phyloP scores from a whole-genome alignment of 2,888 invertebrate species.

The Pollenia labialis region DNA sequence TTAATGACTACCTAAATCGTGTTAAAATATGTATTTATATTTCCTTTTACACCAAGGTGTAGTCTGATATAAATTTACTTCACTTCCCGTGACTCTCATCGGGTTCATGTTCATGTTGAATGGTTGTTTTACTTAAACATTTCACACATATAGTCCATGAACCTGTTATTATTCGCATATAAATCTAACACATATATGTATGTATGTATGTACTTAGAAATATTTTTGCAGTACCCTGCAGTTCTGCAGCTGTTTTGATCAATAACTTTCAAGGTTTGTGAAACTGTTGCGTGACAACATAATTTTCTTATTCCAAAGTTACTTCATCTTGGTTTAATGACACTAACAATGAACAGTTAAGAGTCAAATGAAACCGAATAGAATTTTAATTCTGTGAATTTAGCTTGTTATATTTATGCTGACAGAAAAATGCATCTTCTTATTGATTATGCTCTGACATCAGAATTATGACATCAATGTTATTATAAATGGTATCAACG shows the following conservation, averaged over 20 bases:
- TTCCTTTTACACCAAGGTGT: constrained; percentile 14
- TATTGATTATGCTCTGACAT: no score
- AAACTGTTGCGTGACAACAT: no score
- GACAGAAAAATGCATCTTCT: no score
- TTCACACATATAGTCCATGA: constrained; percentile 20
- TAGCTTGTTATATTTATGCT: no score
- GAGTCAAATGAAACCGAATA: no score
- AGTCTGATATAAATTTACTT: background rate
- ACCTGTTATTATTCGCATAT: constrained; percentile 18
- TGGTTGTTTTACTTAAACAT: constrained; percentile 30
- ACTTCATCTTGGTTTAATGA: no score
- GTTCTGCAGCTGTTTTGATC: background rate
- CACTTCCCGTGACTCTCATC: background rate
- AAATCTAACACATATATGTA: background rate
- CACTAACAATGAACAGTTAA: no score
- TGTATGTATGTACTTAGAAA: background rate
- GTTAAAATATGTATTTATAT: background rate
- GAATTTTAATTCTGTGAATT: no score
- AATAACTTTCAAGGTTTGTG: no score
- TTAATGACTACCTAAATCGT: constrained; percentile 3
- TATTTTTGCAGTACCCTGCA: background rate
- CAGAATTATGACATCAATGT: no score
- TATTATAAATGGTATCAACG: no score
- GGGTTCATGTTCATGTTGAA: constrained; percentile 53
- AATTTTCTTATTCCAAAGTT: no score